These are phyloP conservation scores for Gonatopus flavifemur DNA, from an alignment of 1,140 invertebrate genomes.

Conservation along the genomic window DNA sequence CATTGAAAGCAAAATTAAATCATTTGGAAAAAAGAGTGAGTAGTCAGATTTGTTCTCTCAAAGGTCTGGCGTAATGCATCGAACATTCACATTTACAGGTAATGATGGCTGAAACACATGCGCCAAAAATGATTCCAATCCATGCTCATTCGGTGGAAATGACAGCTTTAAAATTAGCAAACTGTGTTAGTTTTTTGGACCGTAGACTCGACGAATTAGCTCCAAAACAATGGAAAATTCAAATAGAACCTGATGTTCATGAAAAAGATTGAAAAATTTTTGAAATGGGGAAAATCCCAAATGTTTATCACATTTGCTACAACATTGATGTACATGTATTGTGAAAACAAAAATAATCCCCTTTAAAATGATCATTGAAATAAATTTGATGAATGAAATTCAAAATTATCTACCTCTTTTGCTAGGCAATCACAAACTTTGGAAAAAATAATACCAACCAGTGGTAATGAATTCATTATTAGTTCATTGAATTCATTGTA, in stretches of 20 bases:
- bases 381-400: too few species aligned
- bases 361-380: too few species aligned
- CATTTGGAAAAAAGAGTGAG: constrained; percentile 32
- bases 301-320: too few species aligned
- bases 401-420: too few species aligned
- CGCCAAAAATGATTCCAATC: constrained; percentile 25
- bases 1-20: constrained; percentile 35
- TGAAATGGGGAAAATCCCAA: too few species aligned
- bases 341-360: too few species aligned
- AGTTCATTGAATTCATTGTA: too few species aligned
- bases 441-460: too few species aligned
- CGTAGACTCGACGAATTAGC: constrained; percentile 42
- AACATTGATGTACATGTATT: too few species aligned
- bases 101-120: constrained; percentile 28
- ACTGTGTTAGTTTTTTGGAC: constrained; percentile 45
- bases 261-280: too few species aligned
- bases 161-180: constrained; percentile 33
- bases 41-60: not conserved
- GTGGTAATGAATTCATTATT: too few species aligned
- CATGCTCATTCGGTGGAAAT: constrained; percentile 38
- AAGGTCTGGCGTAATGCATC: not conserved
- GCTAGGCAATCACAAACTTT: too few species aligned
- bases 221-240: constrained; percentile 41
- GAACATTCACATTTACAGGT: constrained; percentile 31
- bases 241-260: constrained; percentile 20